These are phyloP conservation scores for Nothobranchius kuhntae DNA, from an alignment of 2,113 vertebrate species.

Conservation along the genomic window DNA sequence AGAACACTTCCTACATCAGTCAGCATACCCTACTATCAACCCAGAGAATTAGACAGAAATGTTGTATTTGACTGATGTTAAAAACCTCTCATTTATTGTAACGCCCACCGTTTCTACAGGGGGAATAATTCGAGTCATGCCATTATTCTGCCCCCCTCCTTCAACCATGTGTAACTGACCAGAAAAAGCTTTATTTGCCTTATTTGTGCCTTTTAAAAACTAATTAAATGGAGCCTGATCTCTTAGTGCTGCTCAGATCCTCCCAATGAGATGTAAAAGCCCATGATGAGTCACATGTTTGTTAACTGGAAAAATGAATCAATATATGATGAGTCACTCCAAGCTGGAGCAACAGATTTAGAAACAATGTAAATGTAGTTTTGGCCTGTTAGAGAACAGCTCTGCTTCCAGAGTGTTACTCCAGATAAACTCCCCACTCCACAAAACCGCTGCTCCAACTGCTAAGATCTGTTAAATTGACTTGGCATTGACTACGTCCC, in stretches of 20 bases:
- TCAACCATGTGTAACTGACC: background rate
- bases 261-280: background rate
- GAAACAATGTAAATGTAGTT: background rate
- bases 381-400: background rate
- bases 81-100: constrained; percentile 2
- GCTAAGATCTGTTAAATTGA: constrained; percentile 42
- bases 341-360: background rate
- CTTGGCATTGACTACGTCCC: constrained; percentile 34
- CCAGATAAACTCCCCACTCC: constrained; percentile 9
- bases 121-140: background rate
- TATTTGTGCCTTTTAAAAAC: background rate
- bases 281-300: background rate
- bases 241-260: background rate
- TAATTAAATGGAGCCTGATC: background rate
- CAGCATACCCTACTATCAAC: background rate
- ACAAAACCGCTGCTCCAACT: background rate
- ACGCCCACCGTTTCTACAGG: background rate
- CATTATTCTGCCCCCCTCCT: background rate
- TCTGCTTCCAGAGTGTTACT: constrained; percentile 8
- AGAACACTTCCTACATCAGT: background rate
- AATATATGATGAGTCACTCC: background rate
- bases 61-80: constrained; percentile 15
- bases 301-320: background rate
- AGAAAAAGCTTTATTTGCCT: background rate
- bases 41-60: background rate